phyloP scores from a whole-genome alignment of 2,797 vertebrate species.

The Loriculus beryllinus region DNA sequence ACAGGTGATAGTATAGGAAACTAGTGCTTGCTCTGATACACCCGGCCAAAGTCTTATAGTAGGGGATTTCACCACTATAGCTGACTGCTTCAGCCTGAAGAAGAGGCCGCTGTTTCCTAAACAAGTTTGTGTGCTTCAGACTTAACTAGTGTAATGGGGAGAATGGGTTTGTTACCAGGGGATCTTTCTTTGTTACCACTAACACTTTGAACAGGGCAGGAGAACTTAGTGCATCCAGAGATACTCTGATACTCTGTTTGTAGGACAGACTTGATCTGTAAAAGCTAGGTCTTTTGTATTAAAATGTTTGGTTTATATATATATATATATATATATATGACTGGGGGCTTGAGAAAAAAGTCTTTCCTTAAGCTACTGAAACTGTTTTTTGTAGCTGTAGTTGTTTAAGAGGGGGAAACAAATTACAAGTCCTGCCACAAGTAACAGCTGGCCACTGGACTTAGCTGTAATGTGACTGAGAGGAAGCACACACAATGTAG shows the following conservation, averaged over 20 bases:
- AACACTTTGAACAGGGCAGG: not conserved
- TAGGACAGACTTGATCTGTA: not conserved
- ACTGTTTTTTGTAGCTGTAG: not conserved
- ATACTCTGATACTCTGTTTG: too few species aligned
- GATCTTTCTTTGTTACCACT: not conserved
- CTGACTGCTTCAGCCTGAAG: not conserved
- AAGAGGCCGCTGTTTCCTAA: not conserved
- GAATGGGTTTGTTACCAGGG: not conserved
- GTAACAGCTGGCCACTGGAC: not conserved
- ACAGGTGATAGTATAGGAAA: rapidly evolving
- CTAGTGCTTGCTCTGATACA: not conserved
- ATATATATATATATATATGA: too few species aligned
- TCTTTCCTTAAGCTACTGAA: not conserved
- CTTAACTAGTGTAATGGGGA: not conserved
- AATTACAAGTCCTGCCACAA: not conserved
- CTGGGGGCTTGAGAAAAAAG: not conserved
- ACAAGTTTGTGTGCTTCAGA: not conserved
- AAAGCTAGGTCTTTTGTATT: not conserved
- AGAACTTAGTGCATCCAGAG: not conserved
- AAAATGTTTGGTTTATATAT: too few species aligned
- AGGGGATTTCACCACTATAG: not conserved
- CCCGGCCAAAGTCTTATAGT: not conserved
- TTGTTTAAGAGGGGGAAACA: not conserved
- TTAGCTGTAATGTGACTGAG: not conserved
- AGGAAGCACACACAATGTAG: not conserved